Base-by-base conservation (phyloP, 2,888 invertebrate genomes). In the Epistrophe grossulariae region DNA sequence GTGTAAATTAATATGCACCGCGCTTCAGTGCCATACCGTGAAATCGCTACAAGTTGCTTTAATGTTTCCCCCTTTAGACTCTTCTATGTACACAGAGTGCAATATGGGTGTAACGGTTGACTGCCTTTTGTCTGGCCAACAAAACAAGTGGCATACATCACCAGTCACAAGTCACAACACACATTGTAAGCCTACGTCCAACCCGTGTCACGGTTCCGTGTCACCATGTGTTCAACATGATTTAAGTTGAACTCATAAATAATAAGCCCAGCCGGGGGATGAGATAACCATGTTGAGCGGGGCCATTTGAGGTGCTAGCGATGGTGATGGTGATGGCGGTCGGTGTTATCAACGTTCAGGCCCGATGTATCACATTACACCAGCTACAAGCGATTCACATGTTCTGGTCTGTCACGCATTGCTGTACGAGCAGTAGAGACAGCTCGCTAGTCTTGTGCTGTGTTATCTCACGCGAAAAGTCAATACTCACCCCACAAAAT, bases 331-430 rank as follows among this genome's bases (percentile, higher is more conserved):
- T 57, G 57, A 60, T 40, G 57, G 70, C 62, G 64, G 57, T 24
- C 38, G 52, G 74, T 76, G 76, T 87, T 83, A 87, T 87, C 87
- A 87, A 64, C 71, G 79, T 76, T 55, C 52, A 71, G 38, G 66
- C 62, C 72, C 64, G 66, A 76, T 87, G 87, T 87, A 87, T 87
- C 87, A 79, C 87, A 83, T 87, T 87, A 87, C 87, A 85, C 66
- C 79, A 83, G 72, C 71, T 83, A 87, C 87, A 87, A 76, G 87
- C 59, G 76, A 87, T 87, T 83, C 79, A 55, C 83, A 83, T 87
- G 87, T 87, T 87, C 83, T 76, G 83, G 87, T 87, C 87, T 83
- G 87, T 87, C 87, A 87, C 87, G 87, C 87, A 87, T 87, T 76
- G 76, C 87, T 68, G 31, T 55, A 64, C 79, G 55, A 79, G 45